Evolutionary conservation across 2,888 invertebrate genomes (phyloP).

Genomic region (Zootermopsis nevadensis): DNA sequence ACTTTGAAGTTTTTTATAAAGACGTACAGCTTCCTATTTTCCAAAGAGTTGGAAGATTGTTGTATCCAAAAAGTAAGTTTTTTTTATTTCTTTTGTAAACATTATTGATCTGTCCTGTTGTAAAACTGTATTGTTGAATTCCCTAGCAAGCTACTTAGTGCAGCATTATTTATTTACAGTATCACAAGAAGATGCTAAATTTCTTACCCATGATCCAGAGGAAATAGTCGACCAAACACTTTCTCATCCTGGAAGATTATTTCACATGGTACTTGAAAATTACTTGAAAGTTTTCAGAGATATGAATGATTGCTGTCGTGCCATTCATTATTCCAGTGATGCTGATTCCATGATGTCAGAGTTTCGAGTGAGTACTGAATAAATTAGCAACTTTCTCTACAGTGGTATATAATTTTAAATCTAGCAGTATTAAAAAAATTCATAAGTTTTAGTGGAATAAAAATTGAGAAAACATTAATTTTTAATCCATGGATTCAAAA

Average conservation of each 20-base stretch:
- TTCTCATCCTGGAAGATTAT: neutral
- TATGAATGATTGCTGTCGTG: neutral
- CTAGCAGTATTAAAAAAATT: too few species aligned
- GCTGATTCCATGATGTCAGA: slow-evolving; percentile 9
- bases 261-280: slow-evolving; percentile 18
- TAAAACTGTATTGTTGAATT: too few species aligned
- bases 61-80: slow-evolving; percentile 17
- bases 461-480: too few species aligned
- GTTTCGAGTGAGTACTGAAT: neutral
- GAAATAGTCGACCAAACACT: slow-evolving; percentile 1
- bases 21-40: slow-evolving; percentile 3
- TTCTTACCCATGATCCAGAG: neutral
- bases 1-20: neutral
- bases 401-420: too few species aligned
- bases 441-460: too few species aligned
- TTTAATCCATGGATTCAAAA: too few species aligned
- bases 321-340: slow-evolving; percentile 15
- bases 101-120: too few species aligned
- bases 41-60: slow-evolving; percentile 17
- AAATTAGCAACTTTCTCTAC: too few species aligned
- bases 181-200: neutral
- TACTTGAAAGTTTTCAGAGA: slow-evolving; percentile 18
- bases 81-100: neutral
- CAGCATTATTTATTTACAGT: neutral
- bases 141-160: too few species aligned